These are phyloP conservation scores for Pocillopora verrucosa DNA, from an alignment of 64 coral and sea anemone species.

Conservation along the genomic window DNA sequence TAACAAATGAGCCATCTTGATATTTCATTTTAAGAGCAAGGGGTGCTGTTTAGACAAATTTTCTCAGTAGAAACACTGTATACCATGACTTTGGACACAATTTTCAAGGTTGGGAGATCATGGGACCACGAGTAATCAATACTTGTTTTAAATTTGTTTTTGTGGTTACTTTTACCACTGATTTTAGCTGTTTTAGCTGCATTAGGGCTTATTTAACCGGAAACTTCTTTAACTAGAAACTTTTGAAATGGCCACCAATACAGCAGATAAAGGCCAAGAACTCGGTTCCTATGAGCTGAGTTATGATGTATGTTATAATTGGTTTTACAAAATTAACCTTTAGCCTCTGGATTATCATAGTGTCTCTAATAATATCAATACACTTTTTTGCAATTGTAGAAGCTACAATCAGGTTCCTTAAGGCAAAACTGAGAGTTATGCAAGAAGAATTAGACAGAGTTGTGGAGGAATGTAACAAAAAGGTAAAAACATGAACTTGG, in stretches of 20 bases:
- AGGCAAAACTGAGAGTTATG: constrained; percentile 96
- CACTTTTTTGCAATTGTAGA: constrained; percentile 51
- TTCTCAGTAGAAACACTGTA: too few species aligned
- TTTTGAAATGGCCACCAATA: too few species aligned
- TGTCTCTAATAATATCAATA: not conserved
- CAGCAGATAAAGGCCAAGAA: too few species aligned
- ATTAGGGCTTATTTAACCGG: too few species aligned
- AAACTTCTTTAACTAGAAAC: too few species aligned
- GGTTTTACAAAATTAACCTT: not conserved
- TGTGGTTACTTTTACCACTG: too few species aligned
- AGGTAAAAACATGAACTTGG: constrained; percentile 23
- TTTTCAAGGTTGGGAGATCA: too few species aligned
- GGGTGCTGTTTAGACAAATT: too few species aligned
- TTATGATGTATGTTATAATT: not conserved
- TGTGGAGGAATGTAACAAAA: constrained; percentile 75
- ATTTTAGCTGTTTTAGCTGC: too few species aligned
- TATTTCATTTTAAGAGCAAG: too few species aligned
- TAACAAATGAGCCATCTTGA: too few species aligned
- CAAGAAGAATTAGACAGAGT: constrained; percentile 97
- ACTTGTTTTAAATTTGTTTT: not conserved
- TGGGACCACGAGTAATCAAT: not conserved
- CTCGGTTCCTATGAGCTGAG: not conserved
- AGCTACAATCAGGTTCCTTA: constrained; percentile 91
- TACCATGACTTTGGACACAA: too few species aligned
- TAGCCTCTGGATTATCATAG: not conserved